These are phyloP conservation scores for Chionis minor DNA, from an alignment of 2,113 vertebrate genomes.

Conservation along the genomic window DNA sequence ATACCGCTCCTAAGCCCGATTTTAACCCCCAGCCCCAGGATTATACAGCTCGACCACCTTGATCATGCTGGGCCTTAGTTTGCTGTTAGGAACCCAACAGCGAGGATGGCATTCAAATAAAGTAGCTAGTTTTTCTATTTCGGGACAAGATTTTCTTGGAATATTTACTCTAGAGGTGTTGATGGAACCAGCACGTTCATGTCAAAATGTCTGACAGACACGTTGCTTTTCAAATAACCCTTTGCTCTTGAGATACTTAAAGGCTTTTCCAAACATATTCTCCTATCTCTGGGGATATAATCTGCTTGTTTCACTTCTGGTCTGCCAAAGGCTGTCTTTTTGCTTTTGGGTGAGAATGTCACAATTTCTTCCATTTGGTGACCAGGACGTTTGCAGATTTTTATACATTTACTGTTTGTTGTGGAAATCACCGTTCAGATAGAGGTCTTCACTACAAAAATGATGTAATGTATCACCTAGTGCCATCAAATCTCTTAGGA, in stretches of 20 bases:
- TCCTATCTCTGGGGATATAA: background rate
- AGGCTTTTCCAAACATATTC: background rate
- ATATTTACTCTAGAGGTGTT: background rate
- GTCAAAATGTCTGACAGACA: background rate
- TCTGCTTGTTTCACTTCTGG: background rate
- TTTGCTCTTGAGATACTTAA: background rate
- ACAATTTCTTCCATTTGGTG: background rate
- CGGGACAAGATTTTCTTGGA: background rate
- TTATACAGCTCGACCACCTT: accelerated
- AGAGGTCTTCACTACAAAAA: background rate
- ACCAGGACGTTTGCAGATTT: background rate
- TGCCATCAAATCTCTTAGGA: background rate
- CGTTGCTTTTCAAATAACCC: background rate
- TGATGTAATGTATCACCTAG: background rate
- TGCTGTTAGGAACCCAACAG: background rate
- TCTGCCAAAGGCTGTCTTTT: background rate
- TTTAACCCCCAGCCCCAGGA: background rate
- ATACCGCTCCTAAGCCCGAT: background rate
- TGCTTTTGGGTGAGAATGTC: background rate
- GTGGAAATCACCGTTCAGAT: background rate
- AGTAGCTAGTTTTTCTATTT: background rate
- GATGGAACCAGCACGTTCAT: background rate
- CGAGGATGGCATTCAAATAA: background rate
- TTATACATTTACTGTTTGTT: background rate
- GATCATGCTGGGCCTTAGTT: background rate